phyloP scores from a whole-genome alignment of 2,113 vertebrate genomes.

The Dipodomys spectabilis region DNA sequence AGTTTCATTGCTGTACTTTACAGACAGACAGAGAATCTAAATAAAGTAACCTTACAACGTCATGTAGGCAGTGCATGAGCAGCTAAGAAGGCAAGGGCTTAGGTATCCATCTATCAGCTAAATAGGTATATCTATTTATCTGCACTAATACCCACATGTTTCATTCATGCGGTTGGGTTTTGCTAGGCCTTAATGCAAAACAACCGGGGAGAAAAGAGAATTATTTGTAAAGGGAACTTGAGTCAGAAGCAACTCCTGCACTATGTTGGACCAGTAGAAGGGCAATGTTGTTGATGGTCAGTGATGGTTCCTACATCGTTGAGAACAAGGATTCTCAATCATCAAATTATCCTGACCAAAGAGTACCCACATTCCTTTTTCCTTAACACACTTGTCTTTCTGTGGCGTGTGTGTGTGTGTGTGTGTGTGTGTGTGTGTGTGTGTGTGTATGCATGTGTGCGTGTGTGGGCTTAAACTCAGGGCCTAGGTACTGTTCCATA shows the following conservation, averaged over 20 bases:
- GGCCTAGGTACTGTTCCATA: too few species aligned
- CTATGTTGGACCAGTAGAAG: neutral
- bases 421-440: too few species aligned
- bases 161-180: neutral
- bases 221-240: neutral
- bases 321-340: neutral
- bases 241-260: neutral
- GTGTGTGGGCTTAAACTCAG: too few species aligned
- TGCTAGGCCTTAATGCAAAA: neutral
- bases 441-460: too few species aligned
- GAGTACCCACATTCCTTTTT: neutral
- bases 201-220: conserved; percentile 11
- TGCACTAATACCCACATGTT: neutral
- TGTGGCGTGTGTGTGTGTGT: too few species aligned
- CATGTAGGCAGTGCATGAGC: neutral
- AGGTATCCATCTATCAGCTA: neutral
- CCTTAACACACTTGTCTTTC: neutral
- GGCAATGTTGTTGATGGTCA: neutral
- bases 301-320: neutral
- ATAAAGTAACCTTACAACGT: neutral
- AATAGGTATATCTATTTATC: neutral
- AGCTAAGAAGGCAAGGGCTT: neutral
- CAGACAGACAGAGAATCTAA: neutral
- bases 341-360: neutral
- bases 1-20: neutral